A percentile compares a stretch with the other conserved stretches of the same genome.
These are phyloP conservation scores for Hyperopisus bebe DNA, from an alignment of 2,113 vertebrate species.

Conservation along the genomic window DNA sequence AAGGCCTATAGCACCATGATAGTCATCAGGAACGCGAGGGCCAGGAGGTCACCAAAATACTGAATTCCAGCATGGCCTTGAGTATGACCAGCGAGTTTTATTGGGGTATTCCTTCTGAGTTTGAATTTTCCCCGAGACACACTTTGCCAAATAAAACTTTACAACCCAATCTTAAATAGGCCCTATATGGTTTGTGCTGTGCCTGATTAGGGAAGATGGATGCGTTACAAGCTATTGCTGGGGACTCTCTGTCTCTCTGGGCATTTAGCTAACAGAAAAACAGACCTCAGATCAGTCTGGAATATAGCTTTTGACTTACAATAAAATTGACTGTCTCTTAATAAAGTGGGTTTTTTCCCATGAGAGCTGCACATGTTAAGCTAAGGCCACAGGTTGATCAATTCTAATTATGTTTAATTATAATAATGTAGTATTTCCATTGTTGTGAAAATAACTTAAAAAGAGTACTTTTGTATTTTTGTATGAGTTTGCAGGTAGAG, in stretches of 20 bases:
- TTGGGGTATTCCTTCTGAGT: conserved; percentile 9
- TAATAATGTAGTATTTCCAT: neutral
- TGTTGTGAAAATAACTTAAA: neutral
- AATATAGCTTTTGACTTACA: neutral
- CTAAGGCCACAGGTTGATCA: neutral
- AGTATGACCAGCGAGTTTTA: conserved; percentile 47
- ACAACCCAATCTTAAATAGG: conserved; percentile 18
- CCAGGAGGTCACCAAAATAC: conserved; percentile 72
- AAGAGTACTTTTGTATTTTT: neutral
- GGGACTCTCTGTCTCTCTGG: neutral
- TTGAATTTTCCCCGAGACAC: conserved; percentile 8
- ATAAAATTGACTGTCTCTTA: neutral
- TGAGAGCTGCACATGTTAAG: neutral
- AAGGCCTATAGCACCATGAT: conserved; percentile 60
- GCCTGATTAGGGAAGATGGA: neutral
- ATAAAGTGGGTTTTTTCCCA: neutral
- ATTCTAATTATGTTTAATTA: neutral
- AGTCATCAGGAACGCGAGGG: conserved; percentile 53
- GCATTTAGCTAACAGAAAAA: neutral
- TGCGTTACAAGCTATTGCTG: neutral
- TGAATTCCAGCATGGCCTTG: conserved; percentile 70
- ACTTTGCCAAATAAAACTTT: conserved; percentile 23
- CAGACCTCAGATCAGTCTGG: conserved; percentile 1
- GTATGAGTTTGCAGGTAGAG: neutral
- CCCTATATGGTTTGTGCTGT: conserved; percentile 18